A percentile compares a stretch with the other conserved stretches of the same genome.
Evolutionary conservation across 1,140 invertebrate genomes (phyloP).

Genomic region (Penaeus japonicus): DNA sequence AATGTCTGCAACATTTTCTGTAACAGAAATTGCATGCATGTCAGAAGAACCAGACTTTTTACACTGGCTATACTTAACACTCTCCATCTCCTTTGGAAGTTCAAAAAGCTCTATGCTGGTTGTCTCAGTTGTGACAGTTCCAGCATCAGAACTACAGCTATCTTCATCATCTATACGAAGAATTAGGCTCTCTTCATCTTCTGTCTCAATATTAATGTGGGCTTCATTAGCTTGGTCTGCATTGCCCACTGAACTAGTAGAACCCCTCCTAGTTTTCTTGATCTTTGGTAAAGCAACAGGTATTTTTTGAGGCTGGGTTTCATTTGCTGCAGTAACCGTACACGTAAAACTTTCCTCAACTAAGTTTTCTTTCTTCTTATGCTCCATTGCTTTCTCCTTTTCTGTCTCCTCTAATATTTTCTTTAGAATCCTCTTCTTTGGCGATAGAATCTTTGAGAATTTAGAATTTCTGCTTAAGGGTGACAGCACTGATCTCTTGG

Average conservation of each 20-base stretch:
- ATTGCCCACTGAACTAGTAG: not conserved
- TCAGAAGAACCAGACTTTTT: not conserved
- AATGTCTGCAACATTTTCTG: not conserved
- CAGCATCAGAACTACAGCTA: not conserved
- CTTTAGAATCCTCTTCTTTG: not conserved
- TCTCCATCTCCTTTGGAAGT: not conserved
- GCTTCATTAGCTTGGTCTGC: not conserved
- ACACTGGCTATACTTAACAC: not conserved
- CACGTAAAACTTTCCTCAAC: not conserved
- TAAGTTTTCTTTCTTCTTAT: not conserved
- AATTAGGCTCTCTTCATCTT: conserved; percentile 41
- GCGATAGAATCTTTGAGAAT: not conserved
- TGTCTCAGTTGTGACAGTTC: not conserved
- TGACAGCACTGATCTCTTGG: not conserved
- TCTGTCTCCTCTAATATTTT: conserved; percentile 37
- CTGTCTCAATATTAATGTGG: not conserved
- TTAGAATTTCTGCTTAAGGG: not conserved
- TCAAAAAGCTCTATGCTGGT: conserved; percentile 28
- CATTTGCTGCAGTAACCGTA: not conserved
- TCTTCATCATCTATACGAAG: conserved; percentile 34
- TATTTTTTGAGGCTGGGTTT: no score
- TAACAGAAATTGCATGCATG: not conserved
- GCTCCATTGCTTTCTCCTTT: not conserved
- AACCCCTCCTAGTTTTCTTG: not conserved
- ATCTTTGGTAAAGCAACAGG: not conserved